These are phyloP conservation scores for Mugil cephalus DNA, from an alignment of 2,113 vertebrate genomes.

Conservation along the genomic window DNA sequence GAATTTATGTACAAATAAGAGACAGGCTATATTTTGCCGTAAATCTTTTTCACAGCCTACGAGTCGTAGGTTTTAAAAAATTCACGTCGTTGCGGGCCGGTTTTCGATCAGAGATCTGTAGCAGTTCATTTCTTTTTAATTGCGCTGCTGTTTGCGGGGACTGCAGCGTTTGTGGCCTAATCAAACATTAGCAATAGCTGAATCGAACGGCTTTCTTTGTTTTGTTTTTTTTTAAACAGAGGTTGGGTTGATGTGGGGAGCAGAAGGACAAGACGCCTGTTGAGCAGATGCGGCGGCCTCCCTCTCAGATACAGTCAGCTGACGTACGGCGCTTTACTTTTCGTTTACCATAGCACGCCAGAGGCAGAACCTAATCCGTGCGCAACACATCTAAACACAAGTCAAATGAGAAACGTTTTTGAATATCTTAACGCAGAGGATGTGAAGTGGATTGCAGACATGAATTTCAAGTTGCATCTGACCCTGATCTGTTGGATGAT, in stretches of 20 bases:
- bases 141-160: constrained; percentile 53
- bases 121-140: constrained; percentile 58
- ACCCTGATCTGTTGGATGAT: constrained; percentile 78
- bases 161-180: constrained; percentile 44
- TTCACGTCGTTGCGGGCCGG: constrained; percentile 13
- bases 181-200: constrained; percentile 66
- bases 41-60: constrained; percentile 42
- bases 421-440: constrained; percentile 63
- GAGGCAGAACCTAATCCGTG: constrained; percentile 61
- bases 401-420: constrained; percentile 71
- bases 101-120: constrained; percentile 28
- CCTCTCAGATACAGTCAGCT: constrained; percentile 53
- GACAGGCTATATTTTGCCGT: constrained; percentile 67
- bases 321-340: constrained; percentile 58
- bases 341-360: constrained; percentile 57
- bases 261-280: constrained; percentile 38
- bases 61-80: constrained; percentile 44
- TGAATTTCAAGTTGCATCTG: constrained; percentile 77
- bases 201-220: constrained; percentile 36
- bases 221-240: not conserved
- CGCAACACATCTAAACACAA: constrained; percentile 59
- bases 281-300: constrained; percentile 51
- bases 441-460: constrained; percentile 67
- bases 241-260: constrained; percentile 10
- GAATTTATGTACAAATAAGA: constrained; percentile 75